A percentile compares a stretch with the other conserved stretches of the same genome.
phyloP scores from a whole-genome alignment of 2,797 vertebrate species.

The Orestias chungarensis region DNA sequence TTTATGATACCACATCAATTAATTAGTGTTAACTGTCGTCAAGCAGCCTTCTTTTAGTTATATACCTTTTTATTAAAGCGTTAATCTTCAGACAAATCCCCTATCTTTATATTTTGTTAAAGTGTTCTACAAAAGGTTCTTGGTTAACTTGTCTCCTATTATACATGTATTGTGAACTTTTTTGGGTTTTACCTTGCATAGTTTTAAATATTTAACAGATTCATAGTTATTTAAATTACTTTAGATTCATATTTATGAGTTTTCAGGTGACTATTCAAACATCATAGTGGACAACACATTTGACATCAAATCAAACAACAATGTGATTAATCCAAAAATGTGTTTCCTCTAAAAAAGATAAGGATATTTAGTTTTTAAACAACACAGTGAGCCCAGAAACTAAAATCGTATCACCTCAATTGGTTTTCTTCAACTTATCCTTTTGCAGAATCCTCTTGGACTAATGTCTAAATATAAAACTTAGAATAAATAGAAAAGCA shows the following conservation, averaged over 20 bases:
- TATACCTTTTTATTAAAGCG: background rate
- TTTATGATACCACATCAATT: background rate
- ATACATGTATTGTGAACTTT: background rate
- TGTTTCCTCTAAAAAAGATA: too few relatives aligned
- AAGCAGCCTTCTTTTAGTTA: background rate
- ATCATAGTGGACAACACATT: too few relatives aligned
- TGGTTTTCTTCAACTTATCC: too few relatives aligned
- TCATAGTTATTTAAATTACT: background rate
- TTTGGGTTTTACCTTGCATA: background rate
- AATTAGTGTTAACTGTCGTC: background rate
- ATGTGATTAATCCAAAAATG: too few relatives aligned
- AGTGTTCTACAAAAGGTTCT: background rate
- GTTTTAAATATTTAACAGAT: background rate
- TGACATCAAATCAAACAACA: too few relatives aligned
- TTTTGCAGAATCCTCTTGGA: too few relatives aligned
- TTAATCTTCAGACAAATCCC: background rate
- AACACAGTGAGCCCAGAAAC: too few relatives aligned
- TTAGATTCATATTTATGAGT: background rate
- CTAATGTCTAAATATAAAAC: too few relatives aligned
- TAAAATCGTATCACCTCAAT: too few relatives aligned
- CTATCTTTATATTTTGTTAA: background rate
- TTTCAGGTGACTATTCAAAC: too few relatives aligned
- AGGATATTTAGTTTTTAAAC: too few relatives aligned
- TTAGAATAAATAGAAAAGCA: too few relatives aligned
- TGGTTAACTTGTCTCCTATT: background rate